Percentiles rank a stretch among this genome's conserved stretches.
Evolutionary conservation across 2,113 vertebrate genomes (phyloP).

Genomic region (Acanthochromis polyacanthus): DNA sequence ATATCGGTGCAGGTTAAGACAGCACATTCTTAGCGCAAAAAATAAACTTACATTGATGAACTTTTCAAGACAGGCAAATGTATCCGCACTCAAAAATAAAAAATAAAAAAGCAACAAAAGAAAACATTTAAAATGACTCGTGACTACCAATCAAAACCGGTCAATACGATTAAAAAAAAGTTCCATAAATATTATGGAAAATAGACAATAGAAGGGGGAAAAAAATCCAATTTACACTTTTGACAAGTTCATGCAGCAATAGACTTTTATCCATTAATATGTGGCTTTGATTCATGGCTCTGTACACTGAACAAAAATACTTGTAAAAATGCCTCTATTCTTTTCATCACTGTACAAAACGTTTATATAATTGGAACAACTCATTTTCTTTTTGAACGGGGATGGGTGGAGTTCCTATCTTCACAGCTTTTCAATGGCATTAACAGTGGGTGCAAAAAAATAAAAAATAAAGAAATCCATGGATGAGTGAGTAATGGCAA

Average conservation of each 20-base stretch:
- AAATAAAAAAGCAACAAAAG: constrained; percentile 33
- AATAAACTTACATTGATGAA: constrained; percentile 78
- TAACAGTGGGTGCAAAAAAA: constrained; percentile 73
- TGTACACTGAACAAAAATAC: constrained; percentile 83
- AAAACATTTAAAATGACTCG: constrained; percentile 70
- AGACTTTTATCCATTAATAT: constrained; percentile 81
- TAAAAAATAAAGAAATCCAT: constrained; percentile 57
- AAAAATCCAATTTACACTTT: constrained; percentile 78
- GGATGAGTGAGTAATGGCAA: constrained; percentile 82
- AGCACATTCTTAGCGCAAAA: constrained; percentile 81
- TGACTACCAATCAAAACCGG: constrained; percentile 71
- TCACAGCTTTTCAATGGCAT: constrained; percentile 79
- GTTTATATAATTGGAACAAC: constrained; percentile 53
- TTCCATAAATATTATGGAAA: constrained; percentile 90
- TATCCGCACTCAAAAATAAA: constrained; percentile 55
- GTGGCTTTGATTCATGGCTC: constrained; percentile 80
- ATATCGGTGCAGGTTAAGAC: constrained; percentile 75
- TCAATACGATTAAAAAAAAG: constrained; percentile 71
- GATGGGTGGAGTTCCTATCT: constrained; percentile 70
- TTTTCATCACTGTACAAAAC: constrained; percentile 78
- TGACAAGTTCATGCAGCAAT: constrained; percentile 85
- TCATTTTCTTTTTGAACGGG: constrained; percentile 60
- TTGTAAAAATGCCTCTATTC: constrained; percentile 79
- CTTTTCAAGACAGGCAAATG: constrained; percentile 71
- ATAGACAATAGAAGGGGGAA: constrained; percentile 68